Percentiles rank a stretch among this genome's conserved stretches.
These are phyloP conservation scores for Pseudopodoces humilis DNA, from an alignment of 2,113 vertebrate species.

Conservation along the genomic window DNA sequence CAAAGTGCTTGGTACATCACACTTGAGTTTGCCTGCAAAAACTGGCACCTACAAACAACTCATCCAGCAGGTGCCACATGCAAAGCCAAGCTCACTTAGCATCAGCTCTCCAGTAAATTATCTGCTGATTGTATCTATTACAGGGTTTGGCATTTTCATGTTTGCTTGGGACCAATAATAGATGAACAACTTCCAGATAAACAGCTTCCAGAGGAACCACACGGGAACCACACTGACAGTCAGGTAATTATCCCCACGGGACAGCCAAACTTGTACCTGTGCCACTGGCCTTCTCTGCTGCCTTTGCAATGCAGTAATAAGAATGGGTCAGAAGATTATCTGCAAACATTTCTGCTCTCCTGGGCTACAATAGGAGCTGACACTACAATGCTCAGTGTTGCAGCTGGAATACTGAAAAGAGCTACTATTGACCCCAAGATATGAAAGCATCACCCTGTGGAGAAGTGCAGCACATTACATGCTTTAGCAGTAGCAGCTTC, in stretches of 20 bases:
- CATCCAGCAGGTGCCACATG: not conserved
- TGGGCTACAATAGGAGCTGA: not conserved
- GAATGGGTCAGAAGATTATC: not conserved
- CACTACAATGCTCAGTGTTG: rapidly evolving
- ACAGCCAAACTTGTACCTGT: not conserved
- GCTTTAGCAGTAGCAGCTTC: not conserved
- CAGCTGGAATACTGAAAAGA: not conserved
- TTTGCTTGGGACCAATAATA: not conserved
- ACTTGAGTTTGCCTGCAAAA: not conserved
- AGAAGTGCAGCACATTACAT: rapidly evolving
- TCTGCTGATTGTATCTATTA: rapidly evolving
- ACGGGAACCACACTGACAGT: not conserved
- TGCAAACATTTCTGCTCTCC: not conserved
- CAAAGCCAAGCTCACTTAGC: not conserved
- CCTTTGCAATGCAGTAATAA: not conserved
- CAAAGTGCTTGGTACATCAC: rapidly evolving
- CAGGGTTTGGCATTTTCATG: not conserved
- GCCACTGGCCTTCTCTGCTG: not conserved
- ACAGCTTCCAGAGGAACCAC: not conserved
- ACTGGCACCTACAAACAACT: not conserved
- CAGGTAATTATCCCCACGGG: not conserved
- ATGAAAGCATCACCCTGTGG: not conserved
- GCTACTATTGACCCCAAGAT: not conserved
- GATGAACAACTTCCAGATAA: not conserved
- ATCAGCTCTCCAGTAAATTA: not conserved